Percentiles rank a stretch among this genome's conserved stretches.
Evolutionary conservation across 2,888 invertebrate species (phyloP).

Genomic region (Amiota mariae): DNA sequence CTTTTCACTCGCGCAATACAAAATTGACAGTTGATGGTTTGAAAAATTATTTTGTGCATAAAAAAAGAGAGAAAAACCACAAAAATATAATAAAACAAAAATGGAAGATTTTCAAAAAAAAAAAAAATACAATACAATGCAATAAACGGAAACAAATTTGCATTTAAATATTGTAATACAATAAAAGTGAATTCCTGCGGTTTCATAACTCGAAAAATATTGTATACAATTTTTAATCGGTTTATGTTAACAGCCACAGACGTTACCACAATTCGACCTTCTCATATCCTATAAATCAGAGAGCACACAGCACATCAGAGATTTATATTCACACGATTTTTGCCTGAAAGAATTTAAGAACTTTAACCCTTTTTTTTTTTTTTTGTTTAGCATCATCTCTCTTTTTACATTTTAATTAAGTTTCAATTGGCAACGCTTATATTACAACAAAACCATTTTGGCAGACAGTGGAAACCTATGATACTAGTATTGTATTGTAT

Average conservation of each 20-base stretch:
- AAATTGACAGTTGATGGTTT: conserved; percentile 28
- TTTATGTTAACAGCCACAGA: neutral
- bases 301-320: no score
- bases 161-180: conserved; percentile 10
- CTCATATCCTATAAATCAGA: conserved; percentile 30
- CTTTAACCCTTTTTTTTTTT: conserved; percentile 49
- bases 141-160: conserved; percentile 33
- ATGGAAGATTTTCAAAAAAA: conserved; percentile 31
- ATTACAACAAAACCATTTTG: conserved; percentile 9
- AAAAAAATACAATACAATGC: conserved; percentile 15
- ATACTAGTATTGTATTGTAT: conserved; percentile 3
- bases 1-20: conserved; percentile 31
- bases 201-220: conserved; percentile 14
- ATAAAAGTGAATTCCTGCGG: conserved; percentile 13
- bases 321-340: no score
- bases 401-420: conserved; percentile 63
- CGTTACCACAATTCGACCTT: conserved; percentile 32
- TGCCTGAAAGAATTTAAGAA: conserved; percentile 10
- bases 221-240: conserved; percentile 9
- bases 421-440: conserved; percentile 62
- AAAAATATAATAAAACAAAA: conserved; percentile 53
- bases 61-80: conserved; percentile 53
- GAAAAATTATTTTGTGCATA: conserved; percentile 10
- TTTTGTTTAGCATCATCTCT: neutral
- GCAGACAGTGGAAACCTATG: conserved; percentile 24